phyloP scores from a whole-genome alignment of 2,113 vertebrate genomes.

The Nansenia antarctica region DNA sequence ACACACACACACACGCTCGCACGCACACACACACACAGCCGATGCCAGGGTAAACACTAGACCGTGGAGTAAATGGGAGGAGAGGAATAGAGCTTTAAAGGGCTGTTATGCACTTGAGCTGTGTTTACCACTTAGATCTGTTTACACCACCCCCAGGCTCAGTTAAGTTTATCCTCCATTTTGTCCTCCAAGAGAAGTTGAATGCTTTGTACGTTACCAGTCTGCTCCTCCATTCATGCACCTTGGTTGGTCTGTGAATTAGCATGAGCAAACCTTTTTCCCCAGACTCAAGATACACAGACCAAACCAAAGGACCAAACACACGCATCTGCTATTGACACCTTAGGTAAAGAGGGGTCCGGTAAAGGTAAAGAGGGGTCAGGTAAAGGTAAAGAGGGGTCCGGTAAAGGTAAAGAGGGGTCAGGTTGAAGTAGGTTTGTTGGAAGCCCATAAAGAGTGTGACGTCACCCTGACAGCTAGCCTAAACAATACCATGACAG shows the following conservation, averaged over 20 bases:
- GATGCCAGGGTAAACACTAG: slow-evolving; percentile 18
- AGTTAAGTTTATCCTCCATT: no score
- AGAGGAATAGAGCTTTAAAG: slow-evolving; percentile 36
- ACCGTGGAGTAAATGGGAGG: slow-evolving; percentile 23
- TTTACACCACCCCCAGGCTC: slow-evolving; percentile 47
- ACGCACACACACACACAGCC: neutral
- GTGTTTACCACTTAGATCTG: slow-evolving; percentile 46
- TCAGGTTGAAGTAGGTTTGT: neutral
- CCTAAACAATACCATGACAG: slow-evolving; percentile 36
- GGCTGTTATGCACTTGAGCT: slow-evolving; percentile 32
- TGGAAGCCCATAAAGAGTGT: neutral
- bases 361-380: no score
- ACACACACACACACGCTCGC: no score
- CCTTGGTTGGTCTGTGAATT: no score
- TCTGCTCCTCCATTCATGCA: no score
- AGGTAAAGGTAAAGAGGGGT: neutral
- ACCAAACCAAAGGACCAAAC: no score
- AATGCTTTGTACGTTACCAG: no score
- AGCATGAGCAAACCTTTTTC: no score
- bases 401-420: neutral
- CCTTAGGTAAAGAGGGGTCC: no score
- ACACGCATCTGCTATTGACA: no score
- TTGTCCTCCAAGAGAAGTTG: no score
- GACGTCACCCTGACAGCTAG: slow-evolving; percentile 28
- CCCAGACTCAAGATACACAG: no score